phyloP scores from a whole-genome alignment of 1,140 invertebrate genomes.

The Drosophila bifasciata region DNA sequence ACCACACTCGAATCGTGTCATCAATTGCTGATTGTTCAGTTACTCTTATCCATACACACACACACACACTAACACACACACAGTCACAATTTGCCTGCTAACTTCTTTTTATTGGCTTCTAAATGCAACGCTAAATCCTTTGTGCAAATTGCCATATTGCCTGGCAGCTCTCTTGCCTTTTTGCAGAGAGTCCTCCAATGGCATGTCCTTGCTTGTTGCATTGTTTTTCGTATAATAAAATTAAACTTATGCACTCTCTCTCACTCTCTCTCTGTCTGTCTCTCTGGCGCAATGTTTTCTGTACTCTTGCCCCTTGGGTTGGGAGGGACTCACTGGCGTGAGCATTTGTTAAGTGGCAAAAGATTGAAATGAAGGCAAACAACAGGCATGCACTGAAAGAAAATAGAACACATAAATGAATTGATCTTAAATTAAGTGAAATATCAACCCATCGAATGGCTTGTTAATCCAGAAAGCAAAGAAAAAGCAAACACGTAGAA shows the following conservation, averaged over 20 bases:
- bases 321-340: conserved; percentile 53
- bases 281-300: conserved; percentile 5
- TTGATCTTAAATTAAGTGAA: no score
- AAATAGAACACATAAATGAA: no score
- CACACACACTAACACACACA: no score
- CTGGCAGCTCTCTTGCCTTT: conserved; percentile 15
- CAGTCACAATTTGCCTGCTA: conserved; percentile 57
- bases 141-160: conserved; percentile 74
- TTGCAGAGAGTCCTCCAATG: conserved; percentile 6
- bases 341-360: conserved; percentile 80
- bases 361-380: conserved; percentile 78
- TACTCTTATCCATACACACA: conserved; percentile 16
- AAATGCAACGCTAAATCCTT: conserved; percentile 78
- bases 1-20: conserved; percentile 39
- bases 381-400: conserved; percentile 30
- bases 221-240: conserved; percentile 82
- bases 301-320: conserved; percentile 2
- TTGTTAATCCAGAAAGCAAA: no score
- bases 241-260: conserved; percentile 74
- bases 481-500: no score
- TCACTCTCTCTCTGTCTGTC: background rate
- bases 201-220: conserved; percentile 64
- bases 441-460: no score
- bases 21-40: conserved; percentile 41
- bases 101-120: conserved; percentile 77